Base-by-base conservation (phyloP, 2,888 invertebrate species). In the Catocala fraxini region DNA sequence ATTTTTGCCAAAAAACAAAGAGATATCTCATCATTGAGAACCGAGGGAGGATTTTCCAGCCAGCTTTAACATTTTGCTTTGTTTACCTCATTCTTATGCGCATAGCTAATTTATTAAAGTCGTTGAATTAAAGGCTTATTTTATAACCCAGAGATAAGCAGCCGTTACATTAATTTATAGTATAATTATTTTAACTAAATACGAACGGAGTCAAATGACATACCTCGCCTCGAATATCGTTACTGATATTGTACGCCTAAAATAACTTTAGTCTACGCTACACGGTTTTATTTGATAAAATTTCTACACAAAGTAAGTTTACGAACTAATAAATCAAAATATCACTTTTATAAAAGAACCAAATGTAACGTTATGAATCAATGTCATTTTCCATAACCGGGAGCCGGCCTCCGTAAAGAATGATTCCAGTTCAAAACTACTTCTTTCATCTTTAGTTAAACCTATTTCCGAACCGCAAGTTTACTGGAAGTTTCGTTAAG, bases 361-460 rank as follows among this genome's bases (percentile, higher is more conserved):
- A 54, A 73, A 68, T 74, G 58, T 74, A 72, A 79, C 77, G 73
- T 81, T 83, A 89, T 89, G 86, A 88, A 89, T 89, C 88, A 88
- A 84, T 82, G 88, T 88, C 89, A 88, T 84, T 86, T 84, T 81
- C 86, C 81, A 86, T 85, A 85, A 80, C 83, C 66, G 74, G 72
- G 71, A 70, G 64, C 73, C 67, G 76, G 87, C 85, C 81, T 87
- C 81, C 73, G 73, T 81, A 83, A 89, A 86, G 88, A 89, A 90
- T 88, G 85, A 88, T 84, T 85, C 79, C 80, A 79, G 82, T 87
- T 88, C 83, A 81, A 83, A 91, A 89, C 87, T 89, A 89, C 81
- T 88, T 86, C 87, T 84, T 82, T 86, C 87, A 83, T 85, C 82
- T 88, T 84, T 81, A 86, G 86, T 87, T 87, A 88, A 87, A 91